Base-by-base conservation (phyloP, 2,888 invertebrate genomes). In the Drosophila nr. fundita region DNA sequence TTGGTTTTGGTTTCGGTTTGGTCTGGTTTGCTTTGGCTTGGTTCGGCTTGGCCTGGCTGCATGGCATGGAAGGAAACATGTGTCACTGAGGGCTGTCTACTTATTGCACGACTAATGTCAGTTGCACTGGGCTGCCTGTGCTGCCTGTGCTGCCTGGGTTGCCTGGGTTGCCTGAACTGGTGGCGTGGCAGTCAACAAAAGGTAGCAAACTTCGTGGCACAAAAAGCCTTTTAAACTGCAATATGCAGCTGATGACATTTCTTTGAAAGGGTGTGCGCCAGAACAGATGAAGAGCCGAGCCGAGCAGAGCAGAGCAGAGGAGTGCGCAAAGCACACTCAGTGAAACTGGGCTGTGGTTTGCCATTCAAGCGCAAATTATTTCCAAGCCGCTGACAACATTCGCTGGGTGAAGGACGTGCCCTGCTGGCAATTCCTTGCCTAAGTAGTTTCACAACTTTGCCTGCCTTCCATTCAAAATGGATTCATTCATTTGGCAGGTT, bases 101-200 rank as follows among this genome's bases (percentile, higher is more conserved):
- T 85, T 85, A 85, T 85, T 85, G 88, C 90, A 89, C 88, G 88
- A 85, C 85, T 89, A 85, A 85, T 85, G 85, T 82, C 85, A 85
- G 86, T 85, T 85, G 90, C 84, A 87, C 68, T 70, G 52, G 59
- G 59, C 54, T 55, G 38, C 38, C 53, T 24, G 42, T 8, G 10
- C 53, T 45, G 57, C 18, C 48, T 27, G 48, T 29, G 48, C 53
- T 48, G 49, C 58, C 62, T 49, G 49, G 55, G 59, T 49, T 59
- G 36, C 36, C 59, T 29, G 50, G 11, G 13, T 48, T 42, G 58
- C 18, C 49, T 29, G 49, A 24, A 32, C 32, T 32, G 30, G 40
- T 48, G 71, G 68, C 53, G 10, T 57, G 57, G 57, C 76, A 71
- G 70, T 61, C 78, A 76, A 84, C 88, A 89, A 89, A 84, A 89